Base-by-base conservation (phyloP, 2,888 invertebrate species). In the Sialis lutaria region DNA sequence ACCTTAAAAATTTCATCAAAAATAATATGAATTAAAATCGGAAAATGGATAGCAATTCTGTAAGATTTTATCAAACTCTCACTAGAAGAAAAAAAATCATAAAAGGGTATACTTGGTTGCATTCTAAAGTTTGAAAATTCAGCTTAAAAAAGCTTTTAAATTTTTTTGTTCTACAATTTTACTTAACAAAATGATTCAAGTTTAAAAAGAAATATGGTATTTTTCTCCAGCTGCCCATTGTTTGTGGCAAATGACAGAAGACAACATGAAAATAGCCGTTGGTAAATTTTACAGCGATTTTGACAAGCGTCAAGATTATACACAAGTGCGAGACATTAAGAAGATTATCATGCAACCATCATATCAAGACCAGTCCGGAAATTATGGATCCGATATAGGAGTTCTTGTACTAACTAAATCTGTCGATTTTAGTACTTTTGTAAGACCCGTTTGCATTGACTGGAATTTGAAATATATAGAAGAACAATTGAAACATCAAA, bases 361-460 rank as follows among this genome's bases (percentile, higher is more conserved):
- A 0, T 75, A 70, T 58, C 67, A 64, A 50, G 75, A 74, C 37
- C 55, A 63, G 45, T 49, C 53, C 0, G 67, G 69, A 0, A 73
- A 73, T 55, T 75, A 68, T 51, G 74, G 72, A 37, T 72, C 72
- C 0, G 77, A 77, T 55, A 63, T 76, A 10, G 74, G 75, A 0
- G 49, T 75, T 1, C 48, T 77, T 4, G 54, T 69, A 1, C 57
- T 74, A 7, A 55, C 60, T 1, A 58, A 55, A 0, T 53, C 65
- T 0, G 67, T 71, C 6, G 53, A 55, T 2, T 67, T 73, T 46
- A 60, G 63, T 34, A 56, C 59, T 0, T 61, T 58, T 50, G 66
- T 75, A 1, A 58, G 64, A 10, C 75, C 76, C 0, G 68, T 69
- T 6, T 77, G 76, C 51, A 49, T 75, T 8, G 65, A 69, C 51